phyloP scores from a whole-genome alignment of 2,888 invertebrate species.

The Monochamus alternatus region DNA sequence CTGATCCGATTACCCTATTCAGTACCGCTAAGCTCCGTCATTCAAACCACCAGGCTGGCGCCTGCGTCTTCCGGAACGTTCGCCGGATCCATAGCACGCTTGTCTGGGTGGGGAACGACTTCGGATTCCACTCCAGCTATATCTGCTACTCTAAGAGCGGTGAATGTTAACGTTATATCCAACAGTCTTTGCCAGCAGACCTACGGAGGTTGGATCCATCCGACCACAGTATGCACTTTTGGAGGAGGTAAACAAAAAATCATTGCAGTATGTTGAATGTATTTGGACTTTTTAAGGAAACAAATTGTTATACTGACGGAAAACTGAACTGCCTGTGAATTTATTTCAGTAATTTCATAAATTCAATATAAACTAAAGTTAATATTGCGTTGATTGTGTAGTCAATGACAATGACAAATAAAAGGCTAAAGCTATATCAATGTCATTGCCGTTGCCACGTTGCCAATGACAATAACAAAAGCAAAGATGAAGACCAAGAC shows the following conservation, averaged over 20 bases:
- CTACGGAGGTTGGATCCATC: slow-evolving; percentile 65
- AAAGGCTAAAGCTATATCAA: too few relatives aligned
- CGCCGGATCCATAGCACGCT: slow-evolving; percentile 65
- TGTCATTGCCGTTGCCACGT: too few relatives aligned
- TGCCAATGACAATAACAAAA: too few relatives aligned
- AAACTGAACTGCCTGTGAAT: too few relatives aligned
- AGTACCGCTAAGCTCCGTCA: slow-evolving; percentile 40
- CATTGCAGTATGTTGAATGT: too few relatives aligned
- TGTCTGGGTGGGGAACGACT: slow-evolving; percentile 72
- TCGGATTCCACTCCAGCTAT: slow-evolving; percentile 61
- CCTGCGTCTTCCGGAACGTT: slow-evolving; percentile 61
- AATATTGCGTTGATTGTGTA: too few relatives aligned
- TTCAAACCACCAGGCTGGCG: slow-evolving; percentile 44
- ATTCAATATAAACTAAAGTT: too few relatives aligned
- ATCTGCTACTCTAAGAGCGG: slow-evolving; percentile 68
- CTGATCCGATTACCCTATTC: slow-evolving; percentile 49
- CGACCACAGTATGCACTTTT: slow-evolving; percentile 70
- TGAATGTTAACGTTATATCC: slow-evolving; percentile 68
- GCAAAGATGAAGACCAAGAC: too few relatives aligned
- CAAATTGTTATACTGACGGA: too few relatives aligned
- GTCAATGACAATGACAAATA: too few relatives aligned
- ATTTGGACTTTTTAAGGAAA: too few relatives aligned
- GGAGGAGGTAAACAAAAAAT: slow-evolving; percentile 68
- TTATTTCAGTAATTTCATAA: too few relatives aligned
- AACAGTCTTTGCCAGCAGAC: slow-evolving; percentile 69